These are phyloP conservation scores for Lepidonotus clava DNA, from an alignment of 2,888 invertebrate species.

Conservation along the genomic window DNA sequence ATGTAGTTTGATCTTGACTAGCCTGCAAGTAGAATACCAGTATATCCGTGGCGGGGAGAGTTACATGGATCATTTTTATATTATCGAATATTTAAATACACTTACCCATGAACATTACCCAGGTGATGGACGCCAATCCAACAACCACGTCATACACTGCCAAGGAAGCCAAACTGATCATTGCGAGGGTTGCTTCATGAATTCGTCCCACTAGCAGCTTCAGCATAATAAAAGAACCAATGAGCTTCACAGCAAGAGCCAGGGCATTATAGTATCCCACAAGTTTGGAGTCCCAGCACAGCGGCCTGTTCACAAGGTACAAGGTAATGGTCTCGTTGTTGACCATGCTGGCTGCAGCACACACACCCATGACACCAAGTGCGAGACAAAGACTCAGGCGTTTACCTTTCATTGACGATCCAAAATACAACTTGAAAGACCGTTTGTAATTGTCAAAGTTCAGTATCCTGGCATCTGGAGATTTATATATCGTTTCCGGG, in stretches of 20 bases:
- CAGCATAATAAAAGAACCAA: neutral
- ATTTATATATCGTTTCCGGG: neutral
- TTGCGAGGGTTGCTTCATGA: neutral
- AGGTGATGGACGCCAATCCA: neutral
- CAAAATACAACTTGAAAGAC: neutral
- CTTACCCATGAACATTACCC: conserved; percentile 26
- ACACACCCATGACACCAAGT: neutral
- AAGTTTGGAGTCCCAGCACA: conserved; percentile 11
- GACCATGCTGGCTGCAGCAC: neutral
- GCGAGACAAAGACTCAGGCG: neutral
- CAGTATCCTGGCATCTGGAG: neutral
- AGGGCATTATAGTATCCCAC: conserved; percentile 8
- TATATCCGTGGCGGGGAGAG: no score
- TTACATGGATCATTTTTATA: no score
- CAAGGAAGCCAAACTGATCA: neutral
- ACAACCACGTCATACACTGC: neutral
- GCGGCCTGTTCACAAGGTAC: neutral
- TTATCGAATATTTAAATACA: no score
- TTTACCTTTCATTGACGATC: no score
- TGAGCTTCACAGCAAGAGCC: neutral
- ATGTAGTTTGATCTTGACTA: no score
- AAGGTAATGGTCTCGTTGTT: neutral
- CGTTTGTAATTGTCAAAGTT: neutral
- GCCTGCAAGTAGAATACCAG: no score
- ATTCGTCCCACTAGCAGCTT: neutral